Conservation (phyloP, 2,888 invertebrate genomes). For the Yponomeuta evonymella region DNA sequence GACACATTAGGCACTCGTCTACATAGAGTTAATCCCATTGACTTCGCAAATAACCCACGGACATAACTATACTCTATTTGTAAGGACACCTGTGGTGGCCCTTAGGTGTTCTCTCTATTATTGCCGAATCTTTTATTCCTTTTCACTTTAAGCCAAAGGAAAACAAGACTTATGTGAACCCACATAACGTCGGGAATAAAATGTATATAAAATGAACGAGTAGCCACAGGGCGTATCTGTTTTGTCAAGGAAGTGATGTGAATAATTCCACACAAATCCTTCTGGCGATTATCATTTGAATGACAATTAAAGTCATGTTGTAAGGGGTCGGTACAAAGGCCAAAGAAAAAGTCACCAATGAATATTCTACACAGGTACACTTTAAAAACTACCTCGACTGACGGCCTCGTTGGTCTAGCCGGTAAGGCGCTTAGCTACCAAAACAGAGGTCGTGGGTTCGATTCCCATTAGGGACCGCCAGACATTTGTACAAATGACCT, state of each 20-base stretch:
- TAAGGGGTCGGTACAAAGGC: constrained; percentile 50
- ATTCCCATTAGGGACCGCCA: no score
- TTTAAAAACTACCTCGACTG: no score
- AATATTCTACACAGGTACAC: background rate
- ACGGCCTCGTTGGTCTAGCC: no score
- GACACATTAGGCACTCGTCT: constrained; percentile 12
- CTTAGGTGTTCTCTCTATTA: constrained; percentile 59
- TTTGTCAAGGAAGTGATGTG: constrained; percentile 66
- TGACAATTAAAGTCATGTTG: constrained; percentile 62
- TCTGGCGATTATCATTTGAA: constrained; percentile 72
- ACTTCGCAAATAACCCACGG: constrained; percentile 38
- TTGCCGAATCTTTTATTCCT: constrained; percentile 29
- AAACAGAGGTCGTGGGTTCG: no score
- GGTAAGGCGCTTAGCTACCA: no score
- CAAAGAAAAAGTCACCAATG: background rate
- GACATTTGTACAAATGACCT: no score
- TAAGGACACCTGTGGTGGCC: constrained; percentile 64
- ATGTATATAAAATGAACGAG: background rate
- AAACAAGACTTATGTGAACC: constrained; percentile 26
- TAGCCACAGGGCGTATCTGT: constrained; percentile 74
- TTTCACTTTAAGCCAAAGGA: constrained; percentile 17
- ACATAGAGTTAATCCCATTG: constrained; percentile 17
- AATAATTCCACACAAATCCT: constrained; percentile 70
- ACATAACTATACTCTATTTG: constrained; percentile 52
- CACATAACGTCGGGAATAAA: constrained; percentile 23